These are phyloP conservation scores for Misgurnus anguillicaudatus DNA, from an alignment of 2,113 vertebrate genomes.

Conservation along the genomic window DNA sequence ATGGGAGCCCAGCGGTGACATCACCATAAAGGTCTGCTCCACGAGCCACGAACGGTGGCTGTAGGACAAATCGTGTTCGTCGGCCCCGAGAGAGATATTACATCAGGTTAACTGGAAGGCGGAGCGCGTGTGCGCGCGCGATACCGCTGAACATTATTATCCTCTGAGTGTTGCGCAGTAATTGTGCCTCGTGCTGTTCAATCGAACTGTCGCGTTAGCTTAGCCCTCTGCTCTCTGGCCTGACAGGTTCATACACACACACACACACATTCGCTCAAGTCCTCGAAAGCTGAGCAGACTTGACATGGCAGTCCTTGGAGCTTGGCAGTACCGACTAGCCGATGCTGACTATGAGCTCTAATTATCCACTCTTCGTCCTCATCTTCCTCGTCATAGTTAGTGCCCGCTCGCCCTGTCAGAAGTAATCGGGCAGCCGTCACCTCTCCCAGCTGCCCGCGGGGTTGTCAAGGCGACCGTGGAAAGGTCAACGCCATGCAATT, in stretches of 20 bases:
- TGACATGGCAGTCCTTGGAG: conserved; percentile 50
- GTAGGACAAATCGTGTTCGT: conserved; percentile 42
- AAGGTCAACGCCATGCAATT: conserved; percentile 63
- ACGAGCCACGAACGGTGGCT: conserved; percentile 24
- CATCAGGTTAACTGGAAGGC: conserved; percentile 43
- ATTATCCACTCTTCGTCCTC: conserved; percentile 67
- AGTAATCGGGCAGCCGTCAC: conserved; percentile 60
- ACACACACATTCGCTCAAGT: conserved; percentile 45
- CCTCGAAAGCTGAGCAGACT: conserved; percentile 46
- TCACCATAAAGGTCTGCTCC: conserved; percentile 1
- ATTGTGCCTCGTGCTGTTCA: conserved; percentile 76
- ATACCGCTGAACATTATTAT: conserved; percentile 72
- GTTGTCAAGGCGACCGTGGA: conserved; percentile 56
- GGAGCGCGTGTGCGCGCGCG: conserved; percentile 32
- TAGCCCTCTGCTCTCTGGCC: conserved; percentile 55
- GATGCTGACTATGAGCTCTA: conserved; percentile 67
- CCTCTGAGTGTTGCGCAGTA: conserved; percentile 71
- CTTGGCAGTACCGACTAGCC: conserved; percentile 55
- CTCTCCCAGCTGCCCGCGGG: conserved; percentile 47
- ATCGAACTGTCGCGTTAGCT: conserved; percentile 74
- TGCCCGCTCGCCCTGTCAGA: conserved; percentile 56
- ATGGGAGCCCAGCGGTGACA: conserved; percentile 22
- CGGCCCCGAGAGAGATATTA: conserved; percentile 48
- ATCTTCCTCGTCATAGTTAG: conserved; percentile 53
- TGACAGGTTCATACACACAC: conserved; percentile 57